Percentiles rank a stretch among this genome's conserved stretches.
Evolutionary conservation across 2,113 vertebrate genomes (phyloP).

Genomic region (Pteropus alecto): DNA sequence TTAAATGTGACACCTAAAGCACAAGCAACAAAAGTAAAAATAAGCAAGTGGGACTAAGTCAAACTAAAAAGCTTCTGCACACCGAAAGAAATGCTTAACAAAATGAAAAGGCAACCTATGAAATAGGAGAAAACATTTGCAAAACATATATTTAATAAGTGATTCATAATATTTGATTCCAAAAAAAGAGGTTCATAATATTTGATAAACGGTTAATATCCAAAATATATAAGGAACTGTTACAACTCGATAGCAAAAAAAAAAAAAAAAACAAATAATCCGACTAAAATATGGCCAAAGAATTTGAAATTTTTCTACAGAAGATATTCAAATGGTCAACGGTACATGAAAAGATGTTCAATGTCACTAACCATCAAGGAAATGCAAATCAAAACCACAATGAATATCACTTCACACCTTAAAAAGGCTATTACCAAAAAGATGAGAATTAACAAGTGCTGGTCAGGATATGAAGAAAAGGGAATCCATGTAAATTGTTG

Average conservation of each 20-base stretch:
- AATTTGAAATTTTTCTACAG: not conserved
- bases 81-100: not conserved
- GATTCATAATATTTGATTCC: not conserved
- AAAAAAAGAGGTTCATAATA: not conserved
- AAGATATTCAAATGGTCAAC: not conserved
- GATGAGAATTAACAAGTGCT: not conserved
- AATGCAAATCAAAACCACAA: not conserved
- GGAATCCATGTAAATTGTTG: not conserved
- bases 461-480: not conserved
- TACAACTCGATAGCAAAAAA: not conserved
- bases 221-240: not conserved
- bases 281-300: not conserved
- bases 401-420: not conserved
- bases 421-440: not conserved
- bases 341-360: not conserved
- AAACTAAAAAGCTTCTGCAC: not conserved
- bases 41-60: not conserved
- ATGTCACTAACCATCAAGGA: not conserved
- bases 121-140: not conserved
- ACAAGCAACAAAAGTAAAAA: not conserved
- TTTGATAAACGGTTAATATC: not conserved
- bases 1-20: not conserved
- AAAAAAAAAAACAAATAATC: not conserved
- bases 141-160: not conserved
- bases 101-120: not conserved